Evolutionary conservation across 2,797 vertebrate species (phyloP).

Genomic region (Nyctibius grandis): DNA sequence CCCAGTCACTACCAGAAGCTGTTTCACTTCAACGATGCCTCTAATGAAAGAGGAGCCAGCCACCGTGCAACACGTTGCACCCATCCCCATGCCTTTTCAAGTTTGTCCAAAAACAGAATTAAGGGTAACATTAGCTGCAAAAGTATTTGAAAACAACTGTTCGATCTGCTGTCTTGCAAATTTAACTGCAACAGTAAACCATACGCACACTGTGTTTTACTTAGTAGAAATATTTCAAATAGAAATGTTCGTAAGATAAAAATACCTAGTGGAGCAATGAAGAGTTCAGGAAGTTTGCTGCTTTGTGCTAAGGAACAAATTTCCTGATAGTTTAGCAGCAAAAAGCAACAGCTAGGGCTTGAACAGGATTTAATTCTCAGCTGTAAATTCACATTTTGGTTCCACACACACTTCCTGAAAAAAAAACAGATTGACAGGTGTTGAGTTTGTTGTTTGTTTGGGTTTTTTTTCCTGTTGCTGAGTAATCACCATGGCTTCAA

Average conservation of each 20-base stretch:
- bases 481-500: not conserved
- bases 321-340: not conserved
- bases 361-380: not conserved
- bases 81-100: not conserved
- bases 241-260: not conserved
- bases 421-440: not conserved
- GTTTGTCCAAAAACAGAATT: not conserved
- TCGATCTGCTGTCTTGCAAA: not conserved
- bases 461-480: not conserved
- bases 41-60: not conserved
- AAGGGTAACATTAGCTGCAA: not conserved
- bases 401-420: not conserved
- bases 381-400: constrained; percentile 31
- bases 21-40: not conserved
- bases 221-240: not conserved
- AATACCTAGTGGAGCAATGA: not conserved
- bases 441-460: not conserved
- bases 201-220: not conserved
- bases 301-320: not conserved
- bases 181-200: not conserved
- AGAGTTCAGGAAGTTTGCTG: not conserved
- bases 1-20: not conserved
- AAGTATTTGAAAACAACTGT: not conserved
- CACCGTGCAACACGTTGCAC: not conserved
- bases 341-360: not conserved